Evolutionary conservation across 2,888 invertebrate species (phyloP).

Genomic region (Ichneumoninae sp.): DNA sequence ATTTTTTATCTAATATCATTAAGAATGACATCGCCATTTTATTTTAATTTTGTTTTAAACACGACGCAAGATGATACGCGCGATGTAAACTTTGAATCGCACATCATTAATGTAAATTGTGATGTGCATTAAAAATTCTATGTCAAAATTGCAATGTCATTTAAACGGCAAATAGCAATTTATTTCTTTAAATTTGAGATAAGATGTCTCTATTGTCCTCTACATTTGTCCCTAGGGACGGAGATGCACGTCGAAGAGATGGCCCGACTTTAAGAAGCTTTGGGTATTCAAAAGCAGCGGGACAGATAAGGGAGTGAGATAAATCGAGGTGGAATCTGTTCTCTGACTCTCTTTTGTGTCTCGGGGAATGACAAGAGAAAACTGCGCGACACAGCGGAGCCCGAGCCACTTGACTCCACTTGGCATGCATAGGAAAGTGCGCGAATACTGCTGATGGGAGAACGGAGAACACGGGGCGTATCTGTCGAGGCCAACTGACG

Average conservation of each 20-base stretch:
- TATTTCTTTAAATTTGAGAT: not conserved
- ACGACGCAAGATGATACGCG: no score
- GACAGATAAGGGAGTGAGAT: conserved; percentile 22
- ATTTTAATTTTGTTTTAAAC: no score
- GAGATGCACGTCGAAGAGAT: conserved; percentile 1
- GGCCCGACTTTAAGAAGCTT: conserved; percentile 38
- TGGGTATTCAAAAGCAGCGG: not conserved
- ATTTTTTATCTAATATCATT: no score
- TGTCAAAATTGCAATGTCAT: no score
- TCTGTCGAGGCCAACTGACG: conserved; percentile 29
- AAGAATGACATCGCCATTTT: no score
- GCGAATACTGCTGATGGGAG: not conserved
- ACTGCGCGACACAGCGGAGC: conserved; percentile 72
- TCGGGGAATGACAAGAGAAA: conserved; percentile 48
- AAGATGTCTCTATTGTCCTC: not conserved
- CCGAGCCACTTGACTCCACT: conserved; percentile 80
- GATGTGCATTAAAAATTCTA: no score
- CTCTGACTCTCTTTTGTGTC: conserved; percentile 31
- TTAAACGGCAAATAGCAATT: no score
- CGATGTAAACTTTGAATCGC: no score
- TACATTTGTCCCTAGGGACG: not conserved
- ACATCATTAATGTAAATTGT: no score
- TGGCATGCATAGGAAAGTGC: conserved; percentile 65
- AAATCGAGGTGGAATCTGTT: conserved; percentile 27
- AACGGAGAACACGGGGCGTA: not conserved